Conservation (phyloP, 2,888 invertebrate genomes). For the Drosophila anceps region DNA sequence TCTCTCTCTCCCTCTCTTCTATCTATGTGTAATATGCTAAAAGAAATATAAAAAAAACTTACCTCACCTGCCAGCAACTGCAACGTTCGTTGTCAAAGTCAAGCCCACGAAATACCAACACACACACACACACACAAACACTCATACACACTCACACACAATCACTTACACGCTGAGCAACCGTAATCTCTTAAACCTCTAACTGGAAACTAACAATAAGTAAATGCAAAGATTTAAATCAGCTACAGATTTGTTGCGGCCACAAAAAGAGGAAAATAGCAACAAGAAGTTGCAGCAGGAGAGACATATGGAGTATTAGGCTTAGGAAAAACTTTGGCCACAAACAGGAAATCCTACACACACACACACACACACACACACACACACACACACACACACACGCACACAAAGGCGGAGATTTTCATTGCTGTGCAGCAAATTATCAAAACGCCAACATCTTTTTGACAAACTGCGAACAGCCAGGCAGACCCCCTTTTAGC, state of each 20-base stretch:
- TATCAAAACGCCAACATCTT: constrained; percentile 81
- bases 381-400: constrained; percentile 70
- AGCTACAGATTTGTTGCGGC: constrained; percentile 65
- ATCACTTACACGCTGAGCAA: constrained; percentile 8
- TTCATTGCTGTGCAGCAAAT: constrained; percentile 67
- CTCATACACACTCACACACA: constrained; percentile 16
- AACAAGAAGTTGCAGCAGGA: constrained; percentile 12
- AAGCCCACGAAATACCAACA: constrained; percentile 62
- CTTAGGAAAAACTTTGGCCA: constrained; percentile 49
- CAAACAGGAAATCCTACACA: constrained; percentile 80
- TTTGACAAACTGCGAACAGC: constrained; percentile 76
- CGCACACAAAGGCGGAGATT: constrained; percentile 42
- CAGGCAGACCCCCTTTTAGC: constrained; percentile 7
- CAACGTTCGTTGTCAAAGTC: constrained; percentile 62
- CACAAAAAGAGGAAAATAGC: constrained; percentile 28
- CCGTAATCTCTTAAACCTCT: constrained; percentile 59
- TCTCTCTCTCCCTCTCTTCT: not conserved
- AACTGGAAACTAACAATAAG: constrained; percentile 75
- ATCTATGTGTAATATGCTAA: not conserved
- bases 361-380: constrained; percentile 43
- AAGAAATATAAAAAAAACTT: constrained; percentile 6
- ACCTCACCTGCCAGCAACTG: constrained; percentile 50
- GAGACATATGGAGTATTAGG: constrained; percentile 38
- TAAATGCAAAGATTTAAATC: constrained; percentile 76
- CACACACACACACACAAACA: constrained; percentile 7